Percentiles rank a stretch among this genome's conserved stretches.
Conservation (phyloP, 2,113 vertebrate genomes). For the Larimichthys polyactis region DNA sequence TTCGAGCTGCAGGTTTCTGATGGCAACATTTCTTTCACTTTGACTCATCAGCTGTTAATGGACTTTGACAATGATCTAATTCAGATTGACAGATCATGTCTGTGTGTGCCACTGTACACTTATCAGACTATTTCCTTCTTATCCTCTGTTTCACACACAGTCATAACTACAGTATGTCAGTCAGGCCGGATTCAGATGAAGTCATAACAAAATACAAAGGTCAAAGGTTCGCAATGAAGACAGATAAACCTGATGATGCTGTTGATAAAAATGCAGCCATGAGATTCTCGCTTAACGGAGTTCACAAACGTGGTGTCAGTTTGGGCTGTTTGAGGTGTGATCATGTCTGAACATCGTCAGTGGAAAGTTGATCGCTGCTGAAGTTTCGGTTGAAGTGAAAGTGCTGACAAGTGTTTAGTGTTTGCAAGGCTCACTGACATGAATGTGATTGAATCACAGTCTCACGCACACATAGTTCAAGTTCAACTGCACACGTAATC, state of each 20-base stretch:
- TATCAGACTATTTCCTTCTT: neutral
- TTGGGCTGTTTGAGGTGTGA: neutral
- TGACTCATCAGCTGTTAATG: constrained; percentile 37
- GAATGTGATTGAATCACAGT: too few species aligned
- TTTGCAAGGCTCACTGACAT: too few species aligned
- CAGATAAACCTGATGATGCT: neutral
- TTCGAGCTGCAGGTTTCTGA: neutral
- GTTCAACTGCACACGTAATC: too few species aligned
- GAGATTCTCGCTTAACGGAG: too few species aligned
- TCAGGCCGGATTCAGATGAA: neutral
- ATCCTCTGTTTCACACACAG: neutral
- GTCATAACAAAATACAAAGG: neutral
- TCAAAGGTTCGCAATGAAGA: neutral
- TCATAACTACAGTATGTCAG: neutral
- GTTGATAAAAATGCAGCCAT: neutral
- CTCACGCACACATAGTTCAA: too few species aligned
- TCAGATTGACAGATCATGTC: neutral
- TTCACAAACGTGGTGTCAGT: neutral
- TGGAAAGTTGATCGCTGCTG: neutral
- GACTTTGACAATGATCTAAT: constrained; percentile 58
- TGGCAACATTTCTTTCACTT: neutral
- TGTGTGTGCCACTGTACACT: neutral
- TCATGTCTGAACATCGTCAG: neutral
- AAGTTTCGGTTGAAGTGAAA: neutral
- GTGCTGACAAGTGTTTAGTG: neutral